phyloP scores from a whole-genome alignment of 2,797 vertebrate species.

The Rallus crepitans region DNA sequence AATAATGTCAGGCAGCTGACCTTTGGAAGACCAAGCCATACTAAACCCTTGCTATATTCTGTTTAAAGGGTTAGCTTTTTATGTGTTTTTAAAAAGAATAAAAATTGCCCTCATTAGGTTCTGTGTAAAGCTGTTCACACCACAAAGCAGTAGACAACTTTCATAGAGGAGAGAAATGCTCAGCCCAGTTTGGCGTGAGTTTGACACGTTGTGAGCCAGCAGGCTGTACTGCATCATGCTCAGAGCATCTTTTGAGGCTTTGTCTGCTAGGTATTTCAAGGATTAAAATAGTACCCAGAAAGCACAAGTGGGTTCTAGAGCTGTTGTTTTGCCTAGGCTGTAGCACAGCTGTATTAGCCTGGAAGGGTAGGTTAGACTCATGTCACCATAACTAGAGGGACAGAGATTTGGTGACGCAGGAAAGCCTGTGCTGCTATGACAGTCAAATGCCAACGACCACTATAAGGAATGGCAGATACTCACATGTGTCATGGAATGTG shows the following conservation, averaged over 20 bases:
- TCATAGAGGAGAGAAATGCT: fast-evolving
- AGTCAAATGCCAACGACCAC: neutral
- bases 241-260: neutral
- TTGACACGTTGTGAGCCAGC: fast-evolving
- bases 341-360: neutral
- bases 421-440: fast-evolving
- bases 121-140: neutral
- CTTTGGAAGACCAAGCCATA: neutral
- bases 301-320: neutral
- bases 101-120: neutral
- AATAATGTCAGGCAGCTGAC: neutral
- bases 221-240: neutral
- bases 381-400: neutral
- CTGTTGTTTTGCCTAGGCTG: neutral
- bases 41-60: fast-evolving
- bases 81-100: neutral
- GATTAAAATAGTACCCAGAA: neutral
- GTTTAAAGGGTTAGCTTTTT: neutral
- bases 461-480: neutral
- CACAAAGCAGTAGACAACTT: neutral
- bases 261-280: neutral
- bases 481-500: neutral
- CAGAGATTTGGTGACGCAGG: neutral
- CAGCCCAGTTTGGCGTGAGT: neutral
- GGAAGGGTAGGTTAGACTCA: neutral